Base-by-base conservation (phyloP, 2,888 invertebrate genomes). In the Neocrepidodera transversa region DNA sequence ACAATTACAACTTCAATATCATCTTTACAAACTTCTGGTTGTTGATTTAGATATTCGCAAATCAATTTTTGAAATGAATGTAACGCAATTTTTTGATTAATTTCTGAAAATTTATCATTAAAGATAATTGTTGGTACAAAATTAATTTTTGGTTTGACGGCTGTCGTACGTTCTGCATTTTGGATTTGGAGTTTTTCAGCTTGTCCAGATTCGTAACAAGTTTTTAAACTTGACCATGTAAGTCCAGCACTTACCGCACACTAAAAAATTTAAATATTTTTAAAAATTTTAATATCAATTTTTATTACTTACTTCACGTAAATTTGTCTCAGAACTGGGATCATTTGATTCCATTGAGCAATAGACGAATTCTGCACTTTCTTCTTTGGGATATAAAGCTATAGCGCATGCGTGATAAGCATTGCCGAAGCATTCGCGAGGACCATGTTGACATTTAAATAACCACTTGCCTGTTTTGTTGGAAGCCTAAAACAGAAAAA, bases 361-460 rank as follows among this genome's bases (percentile, higher is more conserved):
- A 65, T 73, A 71, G 8, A 82, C 73, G 56, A 82, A 78, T 3
- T 72, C 67, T 2, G 70, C 43, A 18, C 63, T 57, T 49, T 67
- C 60, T 7, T 45, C 65, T 20, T 60, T 54, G 2, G 64, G 16
- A 36, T 60, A 40, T 2, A 51, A 50, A 23, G 60, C 49, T 6
- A 84, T 69, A 1, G 78, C 83, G 62, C 84, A 85, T 1, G 83
- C 80, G 65, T 84, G 84, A 5, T 80, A 76, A 66, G 78, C 79
- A 70, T 85, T 85, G 10, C 83, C 83, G 2, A 70, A 68, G 68
- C 85, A 85, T 72, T 85, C 85, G 0, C 64, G 50, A 0, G 73
- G 36, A 3, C 72, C 72, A 60, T 72, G 72, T 64, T 72, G 71
- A 43, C 72, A 72, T 2, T 32, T 50, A 11, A 51, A 54, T 28